Base-by-base conservation (phyloP, 1,140 invertebrate genomes). In the Rhagoletis zephyria region DNA sequence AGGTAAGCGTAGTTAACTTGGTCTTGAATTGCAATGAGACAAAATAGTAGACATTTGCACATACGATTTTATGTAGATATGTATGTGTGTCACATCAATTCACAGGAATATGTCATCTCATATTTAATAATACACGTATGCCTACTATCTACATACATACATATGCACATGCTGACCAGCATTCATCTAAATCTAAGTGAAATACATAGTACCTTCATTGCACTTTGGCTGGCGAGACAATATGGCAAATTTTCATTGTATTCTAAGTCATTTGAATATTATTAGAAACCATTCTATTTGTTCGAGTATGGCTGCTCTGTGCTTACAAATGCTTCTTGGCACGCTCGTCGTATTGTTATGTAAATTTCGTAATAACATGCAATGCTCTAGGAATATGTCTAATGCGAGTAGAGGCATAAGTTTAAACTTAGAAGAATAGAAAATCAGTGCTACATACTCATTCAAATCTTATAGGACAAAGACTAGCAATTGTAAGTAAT, bases 221-320 rank as follows among this genome's bases (percentile, higher is more conserved):
- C 48, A 19, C 74, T 12, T n/a, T 19, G 42, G 6, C 19, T 81
- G 74, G 74, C 74, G 30, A 86, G 85, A 86, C 59, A 86, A 65
- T 48, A 51, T 63, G 85, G 40, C 85, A 86, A 45, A 86, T 63
- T 86, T 86, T 64, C 85, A 86, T 86, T 61, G 85, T 61, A 86
- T 86, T 86, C 51, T 63, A 63, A 40, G 56, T 51, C 48, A 81
- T 56, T 81, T 81, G 74, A 59, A 81, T 81, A 81, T 81, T 81
- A 51, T 81, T 81, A 81, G 45, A 51, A 56, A 81, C 48, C 16
- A 59, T 81, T 59, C 48, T 48, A 81, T 14, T 12, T 42, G 19
- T 56, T 5, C 14, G 19, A 30, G 48, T 10, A 19, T 30, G 74
- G 16, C 16, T 56, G 48, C 19, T 81, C 48, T 81, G 45, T 56